A percentile compares a stretch with the other conserved stretches of the same genome.
Conservation (phyloP, 2,113 vertebrate genomes). For the Taurulus bubalis region DNA sequence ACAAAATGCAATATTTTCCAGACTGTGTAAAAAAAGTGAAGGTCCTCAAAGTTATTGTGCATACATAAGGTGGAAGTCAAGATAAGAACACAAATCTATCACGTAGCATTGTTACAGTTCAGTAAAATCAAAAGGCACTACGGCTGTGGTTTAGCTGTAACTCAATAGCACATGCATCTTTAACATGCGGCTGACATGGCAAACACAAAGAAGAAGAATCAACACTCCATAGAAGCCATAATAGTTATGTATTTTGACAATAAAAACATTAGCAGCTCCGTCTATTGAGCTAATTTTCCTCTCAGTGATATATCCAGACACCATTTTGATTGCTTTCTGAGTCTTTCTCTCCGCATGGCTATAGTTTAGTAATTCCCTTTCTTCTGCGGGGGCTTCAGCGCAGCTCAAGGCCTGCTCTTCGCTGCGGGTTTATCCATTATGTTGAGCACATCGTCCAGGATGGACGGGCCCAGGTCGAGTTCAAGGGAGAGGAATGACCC, state of each 20-base stretch:
- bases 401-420: constrained; percentile 78
- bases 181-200: constrained; percentile 72
- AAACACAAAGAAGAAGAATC: constrained; percentile 49
- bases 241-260: constrained; percentile 75
- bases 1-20: constrained; percentile 65
- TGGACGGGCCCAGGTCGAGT: constrained; percentile 96
- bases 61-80: constrained; percentile 43
- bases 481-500: constrained; percentile 95
- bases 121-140: constrained; percentile 72
- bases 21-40: constrained; percentile 64
- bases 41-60: constrained; percentile 45
- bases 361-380: constrained; percentile 72
- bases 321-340: constrained; percentile 72
- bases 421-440: constrained; percentile 92
- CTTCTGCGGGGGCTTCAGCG: constrained; percentile 32
- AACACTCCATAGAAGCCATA: constrained; percentile 76
- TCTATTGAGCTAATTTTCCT: constrained; percentile 70
- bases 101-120: constrained; percentile 48
- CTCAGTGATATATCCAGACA: constrained; percentile 75
- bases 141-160: constrained; percentile 71
- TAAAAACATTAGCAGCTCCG: constrained; percentile 75
- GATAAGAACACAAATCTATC: constrained; percentile 53
- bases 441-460: constrained; percentile 97
- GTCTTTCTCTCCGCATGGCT: constrained; percentile 59
- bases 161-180: constrained; percentile 78